Percentiles rank a stretch among this genome's conserved stretches.
Conservation (phyloP, 2,113 vertebrate species). For the Eira barbara region DNA sequence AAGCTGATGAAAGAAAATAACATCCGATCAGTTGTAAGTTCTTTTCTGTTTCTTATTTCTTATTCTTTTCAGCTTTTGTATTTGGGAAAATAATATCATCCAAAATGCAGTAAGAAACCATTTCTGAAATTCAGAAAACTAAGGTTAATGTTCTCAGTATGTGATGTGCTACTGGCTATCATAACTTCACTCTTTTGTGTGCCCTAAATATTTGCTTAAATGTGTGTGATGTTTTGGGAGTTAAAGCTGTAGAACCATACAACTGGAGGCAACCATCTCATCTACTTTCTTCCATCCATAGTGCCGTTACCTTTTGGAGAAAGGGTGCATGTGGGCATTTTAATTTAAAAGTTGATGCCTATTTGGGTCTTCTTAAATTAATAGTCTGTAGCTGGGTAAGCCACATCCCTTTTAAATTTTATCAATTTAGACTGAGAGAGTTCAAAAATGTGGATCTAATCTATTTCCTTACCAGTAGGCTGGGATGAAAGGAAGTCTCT, state of each 20-base stretch:
- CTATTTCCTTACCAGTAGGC: background rate
- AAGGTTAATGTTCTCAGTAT: background rate
- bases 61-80: background rate
- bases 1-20: conserved; percentile 91
- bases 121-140: background rate
- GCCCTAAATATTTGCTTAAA: background rate
- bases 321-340: background rate
- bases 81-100: background rate
- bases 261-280: background rate
- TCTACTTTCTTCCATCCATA: background rate
- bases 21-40: conserved; percentile 95
- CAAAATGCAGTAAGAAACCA: background rate
- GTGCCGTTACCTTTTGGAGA: conserved; percentile 3
- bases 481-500: conserved; percentile 37
- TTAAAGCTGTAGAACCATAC: background rate
- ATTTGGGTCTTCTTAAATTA: conserved; percentile 16
- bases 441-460: conserved; percentile 52
- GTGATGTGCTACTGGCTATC: background rate
- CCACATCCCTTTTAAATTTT: conserved; percentile 4
- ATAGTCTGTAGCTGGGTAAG: background rate
- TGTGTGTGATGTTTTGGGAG: background rate
- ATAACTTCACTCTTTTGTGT: background rate
- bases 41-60: background rate
- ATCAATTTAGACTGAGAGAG: conserved; percentile 17
- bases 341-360: background rate